Evolutionary conservation across 2,113 vertebrate genomes (phyloP), one percentile per base, ranked within the genome.

Genomic region (cattle (Bos taurus)): DNA sequence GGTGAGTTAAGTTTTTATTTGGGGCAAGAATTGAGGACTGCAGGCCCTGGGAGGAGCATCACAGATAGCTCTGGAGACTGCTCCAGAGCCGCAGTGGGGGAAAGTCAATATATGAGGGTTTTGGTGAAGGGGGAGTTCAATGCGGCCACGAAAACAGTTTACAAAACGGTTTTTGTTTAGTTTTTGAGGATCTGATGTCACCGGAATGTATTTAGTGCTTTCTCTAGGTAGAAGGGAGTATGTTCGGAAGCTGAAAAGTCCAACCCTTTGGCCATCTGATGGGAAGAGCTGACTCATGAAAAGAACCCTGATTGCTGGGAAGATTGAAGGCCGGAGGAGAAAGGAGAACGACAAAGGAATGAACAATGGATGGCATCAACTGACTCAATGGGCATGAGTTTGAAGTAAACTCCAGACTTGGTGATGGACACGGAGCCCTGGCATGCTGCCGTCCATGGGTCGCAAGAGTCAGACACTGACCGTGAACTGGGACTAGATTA

Each of bases 1-100:
- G 10, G 62, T 19, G 16, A n/a, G 8, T n/a, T 67, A 4, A 9
- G 64, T n/a, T 10, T 67, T 19, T 19, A 10, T 0, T n/a, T 0
- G 62, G 62, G 62, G 7, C 16, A 10, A 67, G 19, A 36, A n/a
- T n/a, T n/a, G 64, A n/a, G 33, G 33, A 19, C 33, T n/a, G 64
- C 17, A 2, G n/a, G 64, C 4, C 64, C 16, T 19, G 33, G 33
- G 33, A 67, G 8, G 16, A 8, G 64, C 16, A 2, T 36, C 64
- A 19, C 64, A 67, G 3, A 2, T 19, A 9, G 17, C 33, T n/a
- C 64, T 36, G 33, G 9, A 59, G 33, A 67, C 17, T 19, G 62
- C 15, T 10, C 33, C 64, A 10, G 21, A n/a, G 62, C 2, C 2
- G 33, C 4, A 36, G 33, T 67, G 33, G 64, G 17, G 62, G 4